A percentile compares a stretch with the other conserved stretches of the same genome.
Evolutionary conservation across 2,113 vertebrate species (phyloP).

Genomic region (Alouatta palliata): DNA sequence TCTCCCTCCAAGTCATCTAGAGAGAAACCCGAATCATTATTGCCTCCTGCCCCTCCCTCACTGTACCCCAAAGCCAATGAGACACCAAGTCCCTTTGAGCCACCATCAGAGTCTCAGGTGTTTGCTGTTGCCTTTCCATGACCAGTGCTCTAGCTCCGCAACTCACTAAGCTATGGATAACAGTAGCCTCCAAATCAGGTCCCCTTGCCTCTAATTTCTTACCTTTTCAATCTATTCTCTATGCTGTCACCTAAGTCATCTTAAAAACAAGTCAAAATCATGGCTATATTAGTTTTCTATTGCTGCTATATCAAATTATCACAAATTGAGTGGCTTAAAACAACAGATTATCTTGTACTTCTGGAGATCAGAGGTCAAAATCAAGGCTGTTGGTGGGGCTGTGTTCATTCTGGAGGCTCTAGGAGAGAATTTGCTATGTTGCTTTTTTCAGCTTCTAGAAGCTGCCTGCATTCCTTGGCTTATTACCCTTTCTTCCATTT

Average conservation of each 20-base stretch:
- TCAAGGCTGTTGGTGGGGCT: not conserved
- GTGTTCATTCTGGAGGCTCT: not conserved
- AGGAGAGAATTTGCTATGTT: not conserved
- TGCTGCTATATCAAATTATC: not conserved
- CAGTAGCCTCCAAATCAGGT: not conserved
- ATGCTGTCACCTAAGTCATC: not conserved
- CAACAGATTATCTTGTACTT: not conserved
- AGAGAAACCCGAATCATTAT: not conserved
- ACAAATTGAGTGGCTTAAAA: not conserved
- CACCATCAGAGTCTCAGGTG: no score
- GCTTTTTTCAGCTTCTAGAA: not conserved
- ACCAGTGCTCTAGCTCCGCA: not conserved
- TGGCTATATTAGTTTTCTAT: not conserved
- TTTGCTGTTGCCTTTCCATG: not conserved
- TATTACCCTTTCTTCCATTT: not conserved
- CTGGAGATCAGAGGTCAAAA: not conserved
- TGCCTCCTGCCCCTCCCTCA: not conserved
- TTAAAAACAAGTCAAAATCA: slow-evolving; percentile 2
- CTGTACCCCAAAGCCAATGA: not conserved
- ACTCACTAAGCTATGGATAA: not conserved
- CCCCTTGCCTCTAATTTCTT: not conserved
- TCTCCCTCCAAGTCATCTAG: not conserved
- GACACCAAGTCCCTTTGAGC: not conserved
- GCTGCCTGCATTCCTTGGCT: not conserved
- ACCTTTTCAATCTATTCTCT: not conserved